Conservation (phyloP, 2,113 vertebrate genomes). For the Lasiurus borealis region DNA sequence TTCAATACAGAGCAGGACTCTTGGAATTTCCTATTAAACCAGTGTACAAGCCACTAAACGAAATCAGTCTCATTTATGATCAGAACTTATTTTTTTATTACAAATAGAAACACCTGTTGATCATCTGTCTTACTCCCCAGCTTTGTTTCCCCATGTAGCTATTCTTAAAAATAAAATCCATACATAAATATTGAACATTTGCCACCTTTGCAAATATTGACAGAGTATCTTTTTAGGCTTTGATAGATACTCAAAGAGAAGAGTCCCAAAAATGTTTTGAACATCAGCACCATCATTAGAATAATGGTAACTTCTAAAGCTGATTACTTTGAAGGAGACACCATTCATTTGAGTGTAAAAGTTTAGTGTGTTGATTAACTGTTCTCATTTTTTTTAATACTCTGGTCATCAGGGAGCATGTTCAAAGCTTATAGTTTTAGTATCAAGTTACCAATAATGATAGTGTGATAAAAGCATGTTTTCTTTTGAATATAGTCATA, state of each 20-base stretch:
- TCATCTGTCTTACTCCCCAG: not conserved
- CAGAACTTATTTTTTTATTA: not conserved
- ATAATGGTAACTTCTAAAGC: conserved; percentile 25
- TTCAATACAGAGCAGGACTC: not conserved
- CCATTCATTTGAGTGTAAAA: conserved; percentile 18
- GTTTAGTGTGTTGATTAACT: conserved; percentile 29
- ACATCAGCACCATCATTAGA: not conserved
- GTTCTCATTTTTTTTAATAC: conserved; percentile 3
- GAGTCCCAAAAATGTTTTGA: conserved; percentile 37
- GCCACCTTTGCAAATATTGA: conserved; percentile 17
- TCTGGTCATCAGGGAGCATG: not conserved
- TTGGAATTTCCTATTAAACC: conserved; percentile 31
- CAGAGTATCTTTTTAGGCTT: conserved; percentile 30
- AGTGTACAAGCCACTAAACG: conserved; percentile 18
- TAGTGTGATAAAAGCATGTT: not conserved
- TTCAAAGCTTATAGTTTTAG: conserved; percentile 50
- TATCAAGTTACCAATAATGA: conserved; percentile 44
- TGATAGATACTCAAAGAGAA: conserved; percentile 38
- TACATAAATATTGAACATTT: conserved; percentile 46
- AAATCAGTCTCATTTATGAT: conserved; percentile 26
- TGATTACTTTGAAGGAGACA: conserved; percentile 3
- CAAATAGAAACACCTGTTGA: conserved; percentile 21
- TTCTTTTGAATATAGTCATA: conserved; percentile 34
- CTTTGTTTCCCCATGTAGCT: conserved; percentile 29
- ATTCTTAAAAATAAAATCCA: conserved; percentile 47